Evolutionary conservation across 2,113 vertebrate species (phyloP).

Genomic region (Trematocara macrostoma): DNA sequence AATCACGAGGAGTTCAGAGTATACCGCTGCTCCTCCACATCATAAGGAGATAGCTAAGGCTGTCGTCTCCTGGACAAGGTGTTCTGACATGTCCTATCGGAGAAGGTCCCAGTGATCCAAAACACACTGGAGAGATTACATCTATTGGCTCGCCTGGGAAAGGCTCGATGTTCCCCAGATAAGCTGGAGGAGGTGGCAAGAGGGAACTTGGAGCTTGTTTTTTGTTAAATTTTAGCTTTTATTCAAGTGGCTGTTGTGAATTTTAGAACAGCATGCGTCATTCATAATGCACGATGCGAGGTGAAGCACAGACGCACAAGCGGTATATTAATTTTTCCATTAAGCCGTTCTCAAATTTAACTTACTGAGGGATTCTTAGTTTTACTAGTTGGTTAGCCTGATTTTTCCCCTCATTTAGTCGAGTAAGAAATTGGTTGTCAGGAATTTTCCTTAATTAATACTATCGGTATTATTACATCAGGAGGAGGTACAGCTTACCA

Average conservation of each 20-base stretch:
- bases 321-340: neutral
- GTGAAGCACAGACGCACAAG: neutral
- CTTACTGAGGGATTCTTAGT: neutral
- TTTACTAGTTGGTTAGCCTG: neutral
- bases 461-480: neutral
- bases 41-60: neutral
- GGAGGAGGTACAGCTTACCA: neutral
- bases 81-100: neutral
- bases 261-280: neutral
- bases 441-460: neutral
- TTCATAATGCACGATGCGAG: neutral
- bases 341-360: neutral
- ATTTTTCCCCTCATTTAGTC: neutral
- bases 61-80: neutral
- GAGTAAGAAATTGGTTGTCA: neutral
- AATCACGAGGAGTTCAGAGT: neutral
- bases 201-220: neutral
- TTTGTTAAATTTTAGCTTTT: neutral
- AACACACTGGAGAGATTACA: neutral
- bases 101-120: neutral
- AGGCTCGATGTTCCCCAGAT: neutral
- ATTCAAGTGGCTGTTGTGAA: neutral
- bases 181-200: neutral
- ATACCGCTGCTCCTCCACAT: neutral
- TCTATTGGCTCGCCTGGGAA: neutral